Base-by-base conservation (phyloP, 2,888 invertebrate genomes). In the Phalangium opilio region DNA sequence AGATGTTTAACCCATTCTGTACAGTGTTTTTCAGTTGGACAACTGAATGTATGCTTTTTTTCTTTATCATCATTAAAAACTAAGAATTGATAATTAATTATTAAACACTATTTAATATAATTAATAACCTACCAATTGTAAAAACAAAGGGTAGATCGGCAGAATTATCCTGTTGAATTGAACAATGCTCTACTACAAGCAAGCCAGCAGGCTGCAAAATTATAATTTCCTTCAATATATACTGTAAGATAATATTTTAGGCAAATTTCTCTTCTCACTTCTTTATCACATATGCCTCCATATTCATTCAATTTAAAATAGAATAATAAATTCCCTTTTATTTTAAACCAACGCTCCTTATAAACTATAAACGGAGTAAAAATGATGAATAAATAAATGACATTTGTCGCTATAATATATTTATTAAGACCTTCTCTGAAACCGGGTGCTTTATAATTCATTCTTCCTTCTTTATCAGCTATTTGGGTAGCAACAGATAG, bases 281-380 rank as follows among this genome's bases (percentile, higher is more conserved):
- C 63, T 59, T 72, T 73, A 17, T 70, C 70, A 55, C 76, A 75
- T 59, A 78, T 75, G 58, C 74, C 74, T 27, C 78, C 78, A 63
- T 74, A 65, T 44, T 75, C 75, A 64, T 75, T 79, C 53, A 81
- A 73, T 63, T 80, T 76, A 65, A 79, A 82, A 64, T 82, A 83
- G 67, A 81, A 83, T 44, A 83, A 66, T 59, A 82, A 72, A 65
- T 83, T 83, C 57, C 75, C 75, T 55, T 77, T 73, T 47, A 83
- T 65, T 60, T 81, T 79, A 66, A 83, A 83, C 74, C 79, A 81
- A 62, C 81, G 71, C 63, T 82, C 81, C 65, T 82, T 81, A 62
- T 77, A 81, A 41, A 73, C 79, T 79, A 68, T 50, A 72, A 73
- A 44, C 10, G n/a, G n/a, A n/a, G n/a, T n/a, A n/a, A n/a, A n/a